Conservation (phyloP, 2,797 vertebrate genomes). For the Darevskia nairensis region DNA sequence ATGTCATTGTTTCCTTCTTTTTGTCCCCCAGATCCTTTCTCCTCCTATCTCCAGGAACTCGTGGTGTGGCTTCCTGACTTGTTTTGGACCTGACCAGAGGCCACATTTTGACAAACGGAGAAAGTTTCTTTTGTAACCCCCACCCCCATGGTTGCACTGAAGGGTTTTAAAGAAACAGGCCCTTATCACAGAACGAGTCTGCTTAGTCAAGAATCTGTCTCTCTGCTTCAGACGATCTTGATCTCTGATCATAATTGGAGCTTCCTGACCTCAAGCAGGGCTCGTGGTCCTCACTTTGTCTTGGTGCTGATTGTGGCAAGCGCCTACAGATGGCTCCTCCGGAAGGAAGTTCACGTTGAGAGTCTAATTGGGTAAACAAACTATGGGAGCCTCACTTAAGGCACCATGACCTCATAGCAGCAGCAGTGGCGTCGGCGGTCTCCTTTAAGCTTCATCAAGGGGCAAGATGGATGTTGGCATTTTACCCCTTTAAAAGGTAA, state of each 20-base stretch:
- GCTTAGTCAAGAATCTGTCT: not conserved
- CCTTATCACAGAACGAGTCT: not conserved
- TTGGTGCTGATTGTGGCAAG: not conserved
- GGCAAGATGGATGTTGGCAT: too few relatives aligned
- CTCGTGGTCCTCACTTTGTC: not conserved
- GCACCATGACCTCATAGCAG: not conserved
- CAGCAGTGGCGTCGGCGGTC: rapidly evolving
- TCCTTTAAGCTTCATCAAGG: not conserved
- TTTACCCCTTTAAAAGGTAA: not conserved
- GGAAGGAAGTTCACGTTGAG: not conserved
- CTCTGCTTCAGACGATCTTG: rapidly evolving
- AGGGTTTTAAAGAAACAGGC: not conserved
- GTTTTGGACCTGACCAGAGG: not conserved
- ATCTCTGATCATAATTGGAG: not conserved
- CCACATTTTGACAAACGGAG: not conserved
- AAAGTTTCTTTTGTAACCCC: not conserved
- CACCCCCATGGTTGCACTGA: too few relatives aligned
- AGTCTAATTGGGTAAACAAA: too few relatives aligned
- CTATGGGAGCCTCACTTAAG: not conserved
- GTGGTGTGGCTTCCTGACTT: not conserved
- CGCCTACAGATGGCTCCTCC: not conserved
- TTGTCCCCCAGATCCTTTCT: not conserved
- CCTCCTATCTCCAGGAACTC: not conserved
- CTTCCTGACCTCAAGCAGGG: rapidly evolving
- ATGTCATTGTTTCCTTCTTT: not conserved